These are phyloP conservation scores for Clarias batrachus DNA, from an alignment of 2,113 vertebrate genomes.

Conservation along the genomic window DNA sequence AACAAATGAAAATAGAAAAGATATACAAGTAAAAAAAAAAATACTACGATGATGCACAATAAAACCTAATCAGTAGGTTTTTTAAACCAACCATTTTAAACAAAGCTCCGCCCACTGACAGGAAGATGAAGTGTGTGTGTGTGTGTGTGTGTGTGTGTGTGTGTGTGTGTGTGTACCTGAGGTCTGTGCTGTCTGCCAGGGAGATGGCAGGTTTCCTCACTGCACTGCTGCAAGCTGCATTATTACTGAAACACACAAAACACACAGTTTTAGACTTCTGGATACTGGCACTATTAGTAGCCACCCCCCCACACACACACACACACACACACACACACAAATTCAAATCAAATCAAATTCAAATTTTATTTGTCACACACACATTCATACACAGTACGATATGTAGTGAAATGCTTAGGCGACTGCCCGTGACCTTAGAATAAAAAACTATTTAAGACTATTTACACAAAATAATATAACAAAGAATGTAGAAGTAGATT, in stretches of 20 bases:
- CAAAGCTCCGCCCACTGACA: neutral
- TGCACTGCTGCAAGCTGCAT: conserved; percentile 92
- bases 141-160: neutral
- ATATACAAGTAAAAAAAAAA: too few species aligned
- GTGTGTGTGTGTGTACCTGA: conserved; percentile 72
- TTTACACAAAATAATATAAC: too few species aligned
- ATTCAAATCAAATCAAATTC: too few species aligned
- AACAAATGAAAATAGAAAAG: too few species aligned
- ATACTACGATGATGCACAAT: too few species aligned
- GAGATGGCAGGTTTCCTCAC: conserved; percentile 98
- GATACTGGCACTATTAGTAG: too few species aligned
- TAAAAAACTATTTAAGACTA: too few species aligned
- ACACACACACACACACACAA: neutral
- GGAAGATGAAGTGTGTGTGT: neutral
- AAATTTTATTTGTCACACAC: too few species aligned
- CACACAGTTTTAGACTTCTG: neutral
- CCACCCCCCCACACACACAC: neutral
- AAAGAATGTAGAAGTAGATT: too few species aligned
- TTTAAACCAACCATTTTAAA: neutral
- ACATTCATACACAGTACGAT: too few species aligned
- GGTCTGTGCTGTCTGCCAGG: conserved; percentile 95
- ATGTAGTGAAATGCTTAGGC: too few species aligned
- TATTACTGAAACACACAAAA: conserved; percentile 78
- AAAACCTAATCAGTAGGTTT: neutral
- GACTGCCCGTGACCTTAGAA: too few species aligned